Evolutionary conservation across 2,797 vertebrate genomes (phyloP), one percentile per base, ranked within the genome.

Genomic region (Eurystomus glaucurus): DNA sequence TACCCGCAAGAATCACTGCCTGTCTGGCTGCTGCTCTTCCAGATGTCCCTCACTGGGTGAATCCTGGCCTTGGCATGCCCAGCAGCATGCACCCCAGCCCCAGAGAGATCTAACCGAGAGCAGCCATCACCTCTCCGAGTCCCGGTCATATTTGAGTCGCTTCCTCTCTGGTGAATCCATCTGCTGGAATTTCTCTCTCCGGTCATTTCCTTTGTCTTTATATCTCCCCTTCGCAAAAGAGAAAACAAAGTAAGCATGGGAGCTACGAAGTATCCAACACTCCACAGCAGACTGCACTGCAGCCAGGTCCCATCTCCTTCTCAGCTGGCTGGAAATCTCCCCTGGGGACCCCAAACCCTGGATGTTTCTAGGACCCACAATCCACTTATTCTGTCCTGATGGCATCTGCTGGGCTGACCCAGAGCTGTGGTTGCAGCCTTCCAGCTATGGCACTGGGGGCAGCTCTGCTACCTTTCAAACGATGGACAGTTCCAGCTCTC

Each of bases 121-220:
- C 71, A 95, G 41, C 21, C 66, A 14, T 92, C 91, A 98, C 98
- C 98, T 98, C 91, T 98, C 98, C 8, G 96, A 69, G 72, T 98
- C 98, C 31, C 91, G 97, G 84, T 97, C 95, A 2, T 97, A 97
- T 96, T 98, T 96, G 86, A 98, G 93, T 66, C 98, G 96, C 72
- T 98, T 98, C 77, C 98, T 97, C 95, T 98, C 98, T 70, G 98
- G 98, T 78, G 98, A 98, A 88, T 98, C 98, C 86, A 97, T 95
- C 96, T 97, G 97, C 37, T 97, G 98, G 85, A 98, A 97, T 75
- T 98, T 98, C 84, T 98, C 98, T 85, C 96, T 98, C 80, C 95
- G 87, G 61, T 98, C 98, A 76, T 90, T 98, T 97, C 97, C 98
- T 95, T 96, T 98, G 94, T 98, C 98, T 97, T 98, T 98, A 74